These are phyloP conservation scores for Saguinus midas DNA, from an alignment of 2,113 vertebrate species.

Conservation along the genomic window DNA sequence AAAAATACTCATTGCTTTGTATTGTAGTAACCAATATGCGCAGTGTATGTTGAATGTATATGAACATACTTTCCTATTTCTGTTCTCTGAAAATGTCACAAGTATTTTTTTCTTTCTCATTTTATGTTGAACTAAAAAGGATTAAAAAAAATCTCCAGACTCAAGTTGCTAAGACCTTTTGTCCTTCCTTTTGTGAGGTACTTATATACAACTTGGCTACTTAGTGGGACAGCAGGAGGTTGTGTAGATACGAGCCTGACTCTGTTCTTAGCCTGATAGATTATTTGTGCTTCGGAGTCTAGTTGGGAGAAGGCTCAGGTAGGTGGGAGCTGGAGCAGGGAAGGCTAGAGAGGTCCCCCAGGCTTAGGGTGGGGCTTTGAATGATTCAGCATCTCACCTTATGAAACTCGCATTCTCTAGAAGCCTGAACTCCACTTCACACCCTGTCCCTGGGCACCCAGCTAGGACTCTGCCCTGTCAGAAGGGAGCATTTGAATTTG, in stretches of 20 bases:
- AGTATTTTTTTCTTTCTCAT: conserved; percentile 84
- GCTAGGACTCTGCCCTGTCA: background rate
- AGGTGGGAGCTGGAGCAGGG: background rate
- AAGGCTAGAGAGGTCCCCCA: background rate
- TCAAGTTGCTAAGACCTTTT: conserved; percentile 75
- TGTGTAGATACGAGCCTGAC: conserved; percentile 83
- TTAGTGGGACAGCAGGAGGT: conserved; percentile 80
- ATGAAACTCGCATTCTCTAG: background rate
- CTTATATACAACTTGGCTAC: conserved; percentile 79
- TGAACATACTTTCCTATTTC: conserved; percentile 86
- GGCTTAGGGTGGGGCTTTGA: background rate
- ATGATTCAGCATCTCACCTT: background rate
- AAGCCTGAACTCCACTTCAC: background rate
- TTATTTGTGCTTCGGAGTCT: conserved; percentile 63
- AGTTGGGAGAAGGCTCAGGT: background rate
- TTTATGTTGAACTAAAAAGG: conserved; percentile 83
- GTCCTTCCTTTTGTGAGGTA: conserved; percentile 80
- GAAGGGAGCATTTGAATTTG: background rate
- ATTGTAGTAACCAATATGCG: conserved; percentile 83
- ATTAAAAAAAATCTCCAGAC: conserved; percentile 69
- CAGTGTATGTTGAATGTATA: conserved; percentile 88
- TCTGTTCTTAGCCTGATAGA: conserved; percentile 58
- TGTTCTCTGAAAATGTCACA: conserved; percentile 86
- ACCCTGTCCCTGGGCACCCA: background rate
- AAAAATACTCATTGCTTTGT: conserved; percentile 83